phyloP scores from a whole-genome alignment of 2,113 vertebrate species.

The Cathartes aura region DNA sequence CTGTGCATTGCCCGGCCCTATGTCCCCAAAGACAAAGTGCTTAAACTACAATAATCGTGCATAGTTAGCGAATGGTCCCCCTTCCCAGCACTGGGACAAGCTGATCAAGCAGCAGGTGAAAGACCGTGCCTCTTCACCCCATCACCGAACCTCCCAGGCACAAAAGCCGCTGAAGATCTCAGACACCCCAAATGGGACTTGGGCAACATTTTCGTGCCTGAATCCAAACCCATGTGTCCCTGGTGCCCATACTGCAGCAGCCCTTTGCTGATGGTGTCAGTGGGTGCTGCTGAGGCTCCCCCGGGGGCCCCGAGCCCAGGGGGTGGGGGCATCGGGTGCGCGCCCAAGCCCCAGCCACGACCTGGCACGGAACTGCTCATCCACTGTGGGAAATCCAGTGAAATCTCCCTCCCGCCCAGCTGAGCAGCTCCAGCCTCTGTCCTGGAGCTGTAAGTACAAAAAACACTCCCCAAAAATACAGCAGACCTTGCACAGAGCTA shows the following conservation, averaged over 20 bases:
- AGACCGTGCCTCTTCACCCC: background rate
- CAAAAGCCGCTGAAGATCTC: background rate
- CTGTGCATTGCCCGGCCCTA: background rate
- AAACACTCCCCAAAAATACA: background rate
- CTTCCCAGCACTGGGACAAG: background rate
- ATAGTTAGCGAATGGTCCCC: rapidly evolving
- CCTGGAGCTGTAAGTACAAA: background rate
- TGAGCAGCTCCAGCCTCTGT: background rate
- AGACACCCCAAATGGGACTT: background rate
- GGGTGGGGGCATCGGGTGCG: no score
- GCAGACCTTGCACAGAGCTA: background rate
- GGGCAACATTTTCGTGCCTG: background rate
- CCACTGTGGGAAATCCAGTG: background rate
- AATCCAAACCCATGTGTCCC: background rate
- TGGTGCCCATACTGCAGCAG: background rate
- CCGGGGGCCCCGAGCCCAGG: rapidly evolving
- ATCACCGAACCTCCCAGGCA: rapidly evolving
- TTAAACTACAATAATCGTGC: background rate
- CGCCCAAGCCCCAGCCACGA: no score
- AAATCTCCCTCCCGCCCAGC: background rate
- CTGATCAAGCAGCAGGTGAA: background rate
- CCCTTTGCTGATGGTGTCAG: background rate
- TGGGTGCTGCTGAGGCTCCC: background rate
- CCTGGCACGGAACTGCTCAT: background rate
- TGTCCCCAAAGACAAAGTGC: background rate